Evolutionary conservation across 2,888 invertebrate species (phyloP), one percentile per base, ranked within the genome.

Genomic region (Spodoptera exigua): DNA sequence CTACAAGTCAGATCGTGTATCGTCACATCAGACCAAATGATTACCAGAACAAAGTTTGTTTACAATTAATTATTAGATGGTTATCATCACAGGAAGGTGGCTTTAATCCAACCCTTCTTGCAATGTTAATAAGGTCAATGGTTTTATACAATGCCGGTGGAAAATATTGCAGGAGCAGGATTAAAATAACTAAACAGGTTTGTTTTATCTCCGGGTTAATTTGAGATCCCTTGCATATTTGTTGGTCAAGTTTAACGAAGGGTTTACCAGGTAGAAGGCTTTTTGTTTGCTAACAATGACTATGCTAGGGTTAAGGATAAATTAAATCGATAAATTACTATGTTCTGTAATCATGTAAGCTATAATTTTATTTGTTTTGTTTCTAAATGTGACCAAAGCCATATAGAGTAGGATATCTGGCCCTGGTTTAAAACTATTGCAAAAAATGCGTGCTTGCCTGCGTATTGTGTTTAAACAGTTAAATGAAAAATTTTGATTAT

Each of bases 31-130:
- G 27, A 27, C 5, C 27, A 27, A 27, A 27, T 5, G 7, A 27
- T 27, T 27, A 7, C 7, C 27, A 27, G 7, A 27, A 27, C 27
- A 27, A 27, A 7, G 5, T 27, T 9, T 3, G 27, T 27, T 27
- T 9, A 27, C 27, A 27, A 27, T 27, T 47, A 47, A 18, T 32
- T 32, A 10, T 43, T 46, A 12, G 39, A 49, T 49, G 21, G 13
- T 36, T 41, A 47, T 34, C 55, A 3, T 12, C 14, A 47, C 14
- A 12, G 16, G 4, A 44, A 40, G 14, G 18, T 32, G 49, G 36
- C 43, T 46, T 56, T 46, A 44, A 53, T n/a, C 5, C 18, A 13
- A 58, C 45, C 58, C 53, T 48, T 63, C 51, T 43, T 44, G 39
- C 46, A 10, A 51, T 48, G 35, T 44, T 36, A 49, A 44, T 48